A percentile compares a stretch with the other conserved stretches of the same genome.
These are phyloP conservation scores for Drosophila equinoxialis DNA, from an alignment of 1,140 invertebrate genomes.

Conservation along the genomic window DNA sequence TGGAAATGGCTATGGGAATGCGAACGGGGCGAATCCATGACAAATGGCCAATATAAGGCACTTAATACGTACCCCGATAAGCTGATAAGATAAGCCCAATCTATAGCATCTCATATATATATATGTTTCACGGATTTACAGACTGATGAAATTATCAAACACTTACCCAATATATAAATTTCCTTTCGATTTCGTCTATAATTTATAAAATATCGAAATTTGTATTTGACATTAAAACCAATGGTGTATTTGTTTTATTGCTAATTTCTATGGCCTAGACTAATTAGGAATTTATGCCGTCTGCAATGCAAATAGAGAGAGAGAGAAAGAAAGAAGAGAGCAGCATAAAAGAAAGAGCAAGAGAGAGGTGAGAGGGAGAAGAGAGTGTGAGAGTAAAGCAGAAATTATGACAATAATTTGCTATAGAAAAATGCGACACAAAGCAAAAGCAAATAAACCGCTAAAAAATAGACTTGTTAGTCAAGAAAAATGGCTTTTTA, in stretches of 20 bases:
- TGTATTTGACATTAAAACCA: constrained; percentile 12
- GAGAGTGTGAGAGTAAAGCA: constrained; percentile 33
- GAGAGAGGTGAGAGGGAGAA: constrained; percentile 34
- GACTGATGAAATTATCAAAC: constrained; percentile 1
- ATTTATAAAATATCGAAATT: not conserved
- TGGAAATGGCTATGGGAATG: constrained; percentile 1
- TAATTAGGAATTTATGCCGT: constrained; percentile 75
- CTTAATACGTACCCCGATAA: constrained; percentile 40
- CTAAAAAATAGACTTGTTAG: constrained; percentile 3
- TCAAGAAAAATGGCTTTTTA: not conserved
- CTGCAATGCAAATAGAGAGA: constrained; percentile 47
- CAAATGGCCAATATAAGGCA: constrained; percentile 51
- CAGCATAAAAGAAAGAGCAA: constrained; percentile 40
- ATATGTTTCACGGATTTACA: not conserved
- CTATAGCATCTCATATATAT: not conserved
- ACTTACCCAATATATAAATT: constrained; percentile 19
- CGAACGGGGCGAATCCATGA: constrained; percentile 6
- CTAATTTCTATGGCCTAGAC: constrained; percentile 41
- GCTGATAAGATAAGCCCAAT: constrained; percentile 41
- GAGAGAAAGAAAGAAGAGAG: constrained; percentile 11
- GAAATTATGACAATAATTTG: constrained; percentile 74
- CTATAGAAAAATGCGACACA: constrained; percentile 66
- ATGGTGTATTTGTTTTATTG: constrained; percentile 23
- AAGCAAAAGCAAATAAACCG: constrained; percentile 38
- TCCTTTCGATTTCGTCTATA: too few species aligned